Evolutionary conservation across 2,797 vertebrate species (phyloP).

Genomic region (Myotis findleyi): DNA sequence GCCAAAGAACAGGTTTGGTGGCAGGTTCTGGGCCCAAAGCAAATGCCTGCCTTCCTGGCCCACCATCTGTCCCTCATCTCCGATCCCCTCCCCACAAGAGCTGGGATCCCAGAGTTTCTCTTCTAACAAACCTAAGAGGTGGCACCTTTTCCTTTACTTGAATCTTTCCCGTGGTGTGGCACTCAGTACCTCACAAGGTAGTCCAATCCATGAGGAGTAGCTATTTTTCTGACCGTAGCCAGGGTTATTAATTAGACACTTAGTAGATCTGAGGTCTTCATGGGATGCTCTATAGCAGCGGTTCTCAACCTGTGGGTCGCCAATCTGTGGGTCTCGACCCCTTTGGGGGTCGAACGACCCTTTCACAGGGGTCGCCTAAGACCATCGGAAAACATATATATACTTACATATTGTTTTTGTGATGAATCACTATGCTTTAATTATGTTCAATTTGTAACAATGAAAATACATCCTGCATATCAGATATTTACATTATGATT

Average conservation of each 20-base stretch:
- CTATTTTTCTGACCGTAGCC: neutral
- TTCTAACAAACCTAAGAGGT: neutral
- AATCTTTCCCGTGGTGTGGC: neutral
- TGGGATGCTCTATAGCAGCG: neutral
- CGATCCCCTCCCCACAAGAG: neutral
- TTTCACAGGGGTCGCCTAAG: no score
- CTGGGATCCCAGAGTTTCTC: neutral
- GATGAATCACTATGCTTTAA: no score
- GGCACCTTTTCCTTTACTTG: neutral
- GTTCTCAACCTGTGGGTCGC: no score
- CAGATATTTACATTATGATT: no score
- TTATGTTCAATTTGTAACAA: no score
- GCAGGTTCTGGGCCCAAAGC: neutral
- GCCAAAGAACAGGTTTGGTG: neutral
- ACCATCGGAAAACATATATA: no score
- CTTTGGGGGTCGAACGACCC: no score
- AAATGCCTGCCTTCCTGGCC: constrained; percentile 5
- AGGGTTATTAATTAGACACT: neutral
- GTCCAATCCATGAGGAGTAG: neutral
- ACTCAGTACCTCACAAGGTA: neutral
- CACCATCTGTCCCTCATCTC: neutral
- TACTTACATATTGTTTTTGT: no score
- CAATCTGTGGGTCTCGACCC: no score
- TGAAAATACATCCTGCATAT: no score
- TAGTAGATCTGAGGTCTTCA: neutral